Conservation (phyloP, 2,888 invertebrate species). For the Patella ulyssiponensis region DNA sequence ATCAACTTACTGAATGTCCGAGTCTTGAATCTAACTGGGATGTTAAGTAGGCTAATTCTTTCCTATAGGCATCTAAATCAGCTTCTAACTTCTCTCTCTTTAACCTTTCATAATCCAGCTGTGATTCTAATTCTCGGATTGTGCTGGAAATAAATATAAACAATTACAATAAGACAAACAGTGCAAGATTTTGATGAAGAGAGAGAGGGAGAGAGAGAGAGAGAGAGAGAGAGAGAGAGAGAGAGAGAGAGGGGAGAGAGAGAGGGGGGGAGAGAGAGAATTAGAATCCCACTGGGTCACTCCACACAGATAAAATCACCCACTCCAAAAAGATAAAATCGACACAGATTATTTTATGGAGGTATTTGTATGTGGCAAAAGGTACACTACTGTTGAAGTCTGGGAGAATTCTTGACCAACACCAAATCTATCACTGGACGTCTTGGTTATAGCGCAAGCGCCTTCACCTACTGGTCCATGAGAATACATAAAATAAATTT, state of each 20-base stretch:
- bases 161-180: background rate
- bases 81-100: conserved; percentile 70
- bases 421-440: too few species aligned
- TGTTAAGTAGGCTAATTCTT: conserved; percentile 66
- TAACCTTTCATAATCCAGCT: conserved; percentile 70
- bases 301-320: too few species aligned
- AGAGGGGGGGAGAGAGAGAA: background rate
- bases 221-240: background rate
- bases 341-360: too few species aligned
- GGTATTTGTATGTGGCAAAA: too few species aligned
- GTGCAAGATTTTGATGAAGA: background rate
- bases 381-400: too few species aligned
- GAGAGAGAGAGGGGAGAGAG: background rate
- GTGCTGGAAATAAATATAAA: conserved; percentile 54
- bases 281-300: too few species aligned
- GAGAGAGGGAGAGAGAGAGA: background rate
- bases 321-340: too few species aligned
- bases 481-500: too few species aligned
- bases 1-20: conserved; percentile 17
- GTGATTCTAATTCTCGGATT: conserved; percentile 69
- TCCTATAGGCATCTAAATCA: conserved; percentile 69
- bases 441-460: too few species aligned
- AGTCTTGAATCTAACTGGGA: conserved; percentile 51
- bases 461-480: too few species aligned
- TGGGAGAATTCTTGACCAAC: too few species aligned